Evolutionary conservation across 2,888 invertebrate genomes (phyloP).

Genomic region (Morpho deidamia): DNA sequence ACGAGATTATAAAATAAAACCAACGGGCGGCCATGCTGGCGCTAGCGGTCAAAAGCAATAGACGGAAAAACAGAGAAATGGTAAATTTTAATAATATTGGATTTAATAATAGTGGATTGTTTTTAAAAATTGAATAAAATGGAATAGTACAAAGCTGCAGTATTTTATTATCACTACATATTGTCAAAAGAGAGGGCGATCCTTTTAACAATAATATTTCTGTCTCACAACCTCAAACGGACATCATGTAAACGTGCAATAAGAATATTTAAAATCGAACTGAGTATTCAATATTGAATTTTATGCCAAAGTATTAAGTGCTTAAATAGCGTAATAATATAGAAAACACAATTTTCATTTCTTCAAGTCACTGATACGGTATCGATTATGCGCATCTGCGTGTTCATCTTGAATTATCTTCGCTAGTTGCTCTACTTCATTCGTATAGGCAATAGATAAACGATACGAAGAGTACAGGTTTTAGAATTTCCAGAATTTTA

Average conservation of each 20-base stretch:
- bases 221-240: constrained; percentile 1
- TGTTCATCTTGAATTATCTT: constrained; percentile 25
- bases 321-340: not conserved
- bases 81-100: no score
- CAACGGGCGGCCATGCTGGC: no score
- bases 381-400: constrained; percentile 20
- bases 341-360: not conserved
- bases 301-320: not conserved
- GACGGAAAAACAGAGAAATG: no score
- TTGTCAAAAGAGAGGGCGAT: no score
- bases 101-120: no score
- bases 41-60: no score
- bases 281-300: not conserved
- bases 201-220: no score
- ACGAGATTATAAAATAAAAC: no score
- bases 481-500: no score
- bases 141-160: no score
- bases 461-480: not conserved
- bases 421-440: constrained; percentile 26
- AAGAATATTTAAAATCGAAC: not conserved
- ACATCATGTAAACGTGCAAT: constrained; percentile 6
- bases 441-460: constrained; percentile 13
- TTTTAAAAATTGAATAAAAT: no score
- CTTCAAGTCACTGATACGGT: constrained; percentile 9
- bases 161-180: no score